Conservation (phyloP, 2,113 vertebrate species). For the Malurus alboscapulatus region DNA sequence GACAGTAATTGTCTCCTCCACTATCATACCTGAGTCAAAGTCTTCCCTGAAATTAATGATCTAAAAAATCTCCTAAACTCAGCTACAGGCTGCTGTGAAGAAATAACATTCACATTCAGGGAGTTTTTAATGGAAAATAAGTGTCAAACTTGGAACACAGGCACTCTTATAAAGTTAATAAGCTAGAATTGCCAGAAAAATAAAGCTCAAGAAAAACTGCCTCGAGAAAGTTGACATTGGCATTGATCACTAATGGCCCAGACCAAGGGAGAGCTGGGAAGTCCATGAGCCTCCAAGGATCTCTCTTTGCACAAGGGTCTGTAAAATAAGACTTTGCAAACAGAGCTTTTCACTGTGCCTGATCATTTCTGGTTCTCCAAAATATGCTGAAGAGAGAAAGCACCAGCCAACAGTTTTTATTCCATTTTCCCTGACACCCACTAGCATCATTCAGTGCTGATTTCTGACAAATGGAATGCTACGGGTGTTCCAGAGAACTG, state of each 20-base stretch:
- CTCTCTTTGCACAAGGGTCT: not conserved
- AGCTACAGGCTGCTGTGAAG: not conserved
- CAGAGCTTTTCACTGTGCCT: not conserved
- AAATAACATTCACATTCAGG: not conserved
- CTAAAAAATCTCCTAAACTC: not conserved
- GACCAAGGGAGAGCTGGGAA: not conserved
- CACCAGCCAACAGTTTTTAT: not conserved
- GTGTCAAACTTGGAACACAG: not conserved
- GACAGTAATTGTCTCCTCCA: not conserved
- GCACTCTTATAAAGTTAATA: not conserved
- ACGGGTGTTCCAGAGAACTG: not conserved
- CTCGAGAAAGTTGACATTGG: not conserved
- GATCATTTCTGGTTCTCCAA: not conserved
- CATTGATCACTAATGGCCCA: not conserved
- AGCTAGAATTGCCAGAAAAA: not conserved
- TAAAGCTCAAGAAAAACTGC: not conserved
- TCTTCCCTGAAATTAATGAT: not conserved
- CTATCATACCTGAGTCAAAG: not conserved
- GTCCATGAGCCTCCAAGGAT: not conserved
- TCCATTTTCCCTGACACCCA: not conserved
- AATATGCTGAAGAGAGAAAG: not conserved
- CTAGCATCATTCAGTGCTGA: not conserved
- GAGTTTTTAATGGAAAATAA: not conserved
- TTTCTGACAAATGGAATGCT: not conserved
- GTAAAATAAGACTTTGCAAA: not conserved